Conservation (phyloP, 2,888 invertebrate genomes). For the Nymphalis polychloros region DNA sequence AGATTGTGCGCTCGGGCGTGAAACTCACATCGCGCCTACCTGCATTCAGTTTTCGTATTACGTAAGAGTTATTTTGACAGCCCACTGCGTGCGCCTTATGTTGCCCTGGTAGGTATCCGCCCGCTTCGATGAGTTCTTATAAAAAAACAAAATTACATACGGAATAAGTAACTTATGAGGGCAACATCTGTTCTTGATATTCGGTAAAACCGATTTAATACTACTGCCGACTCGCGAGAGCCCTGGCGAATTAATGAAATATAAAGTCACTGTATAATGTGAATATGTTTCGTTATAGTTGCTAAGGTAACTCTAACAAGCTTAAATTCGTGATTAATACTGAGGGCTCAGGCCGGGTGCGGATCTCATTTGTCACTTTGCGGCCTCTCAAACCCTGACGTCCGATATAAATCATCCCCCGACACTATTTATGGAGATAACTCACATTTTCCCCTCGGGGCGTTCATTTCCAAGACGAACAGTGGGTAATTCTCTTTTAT, state of each 20-base stretch:
- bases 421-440: slow-evolving; percentile 62
- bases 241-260: slow-evolving; percentile 44
- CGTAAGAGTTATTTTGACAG: slow-evolving; percentile 53
- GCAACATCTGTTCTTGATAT: slow-evolving; percentile 6
- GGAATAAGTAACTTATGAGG: background rate
- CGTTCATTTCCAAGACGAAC: slow-evolving; percentile 49
- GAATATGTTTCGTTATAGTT: slow-evolving; percentile 38
- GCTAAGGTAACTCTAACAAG: slow-evolving; percentile 43
- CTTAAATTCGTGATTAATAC: slow-evolving; percentile 55
- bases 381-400: slow-evolving; percentile 50
- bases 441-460: slow-evolving; percentile 45
- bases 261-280: slow-evolving; percentile 44
- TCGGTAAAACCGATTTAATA: slow-evolving; percentile 2
- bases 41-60: slow-evolving; percentile 43
- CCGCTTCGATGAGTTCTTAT: slow-evolving; percentile 33
- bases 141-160: slow-evolving; percentile 26
- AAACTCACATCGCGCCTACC: slow-evolving; percentile 44
- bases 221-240: background rate
- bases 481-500: slow-evolving; percentile 48
- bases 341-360: slow-evolving; percentile 37
- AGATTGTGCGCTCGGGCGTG: slow-evolving; percentile 40
- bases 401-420: slow-evolving; percentile 55
- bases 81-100: slow-evolving; percentile 47
- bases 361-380: slow-evolving; percentile 57
- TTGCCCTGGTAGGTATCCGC: slow-evolving; percentile 31